Conservation (phyloP, 2,113 vertebrate genomes). For the Siphamia tubifer region DNA sequence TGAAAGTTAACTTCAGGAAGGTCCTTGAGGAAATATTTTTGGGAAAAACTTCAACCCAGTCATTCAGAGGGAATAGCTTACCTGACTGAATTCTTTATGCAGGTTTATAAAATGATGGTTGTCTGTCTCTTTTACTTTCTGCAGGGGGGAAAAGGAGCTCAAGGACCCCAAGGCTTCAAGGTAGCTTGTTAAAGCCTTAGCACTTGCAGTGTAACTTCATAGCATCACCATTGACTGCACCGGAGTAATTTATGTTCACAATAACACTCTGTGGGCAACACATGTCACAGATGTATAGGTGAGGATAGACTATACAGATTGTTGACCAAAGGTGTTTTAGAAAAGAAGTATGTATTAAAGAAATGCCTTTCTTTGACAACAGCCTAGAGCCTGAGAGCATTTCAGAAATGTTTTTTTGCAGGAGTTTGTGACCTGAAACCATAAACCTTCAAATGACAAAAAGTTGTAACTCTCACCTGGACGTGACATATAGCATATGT, state of each 20-base stretch:
- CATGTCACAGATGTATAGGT: neutral
- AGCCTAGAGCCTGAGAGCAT: neutral
- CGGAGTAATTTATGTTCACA: neutral
- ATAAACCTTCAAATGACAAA: neutral
- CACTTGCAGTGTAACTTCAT: slow-evolving; percentile 4
- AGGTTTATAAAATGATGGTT: slow-evolving; percentile 9
- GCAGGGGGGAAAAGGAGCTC: slow-evolving; percentile 83
- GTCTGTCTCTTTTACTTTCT: slow-evolving; percentile 24
- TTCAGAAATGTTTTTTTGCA: neutral
- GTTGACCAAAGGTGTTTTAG: neutral
- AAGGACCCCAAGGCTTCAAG: slow-evolving; percentile 85
- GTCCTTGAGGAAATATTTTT: slow-evolving; percentile 13
- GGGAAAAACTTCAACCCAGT: neutral
- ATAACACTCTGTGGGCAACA: neutral
- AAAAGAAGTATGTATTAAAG: too few relatives aligned
- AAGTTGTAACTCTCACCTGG: neutral
- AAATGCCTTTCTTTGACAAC: neutral
- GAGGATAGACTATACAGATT: neutral
- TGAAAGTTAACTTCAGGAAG: slow-evolving; percentile 26
- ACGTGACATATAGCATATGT: neutral
- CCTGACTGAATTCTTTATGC: slow-evolving; percentile 13
- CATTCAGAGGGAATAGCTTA: slow-evolving; percentile 22
- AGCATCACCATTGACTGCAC: neutral
- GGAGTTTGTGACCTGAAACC: too few relatives aligned
- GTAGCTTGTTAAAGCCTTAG: slow-evolving; percentile 69